Evolutionary conservation across 2,797 vertebrate genomes (phyloP).

Genomic region (Typhlichthys subterraneus): DNA sequence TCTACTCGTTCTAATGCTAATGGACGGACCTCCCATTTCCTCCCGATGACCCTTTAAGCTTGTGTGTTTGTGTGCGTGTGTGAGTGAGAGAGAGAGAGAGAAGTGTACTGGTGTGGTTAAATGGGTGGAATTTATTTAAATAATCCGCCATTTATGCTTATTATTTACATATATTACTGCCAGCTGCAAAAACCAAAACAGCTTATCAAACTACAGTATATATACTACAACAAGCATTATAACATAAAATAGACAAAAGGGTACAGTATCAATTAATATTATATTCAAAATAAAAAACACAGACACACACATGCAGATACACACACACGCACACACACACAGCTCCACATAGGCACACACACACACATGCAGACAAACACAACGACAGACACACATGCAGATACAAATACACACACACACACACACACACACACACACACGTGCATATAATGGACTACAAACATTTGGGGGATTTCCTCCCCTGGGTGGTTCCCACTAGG

Average conservation of each 20-base stretch:
- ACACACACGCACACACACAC: neutral
- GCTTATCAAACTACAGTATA: neutral
- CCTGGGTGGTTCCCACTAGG: slow-evolving; percentile 75
- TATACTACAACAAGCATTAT: slow-evolving; percentile 17
- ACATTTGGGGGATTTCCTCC: slow-evolving; percentile 66
- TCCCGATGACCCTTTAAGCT: slow-evolving; percentile 13
- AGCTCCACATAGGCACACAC: slow-evolving; percentile 53
- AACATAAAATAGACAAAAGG: neutral
- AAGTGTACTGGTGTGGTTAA: slow-evolving; percentile 56
- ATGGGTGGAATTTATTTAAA: slow-evolving; percentile 46
- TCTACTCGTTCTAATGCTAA: slow-evolving; percentile 41
- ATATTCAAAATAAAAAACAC: neutral
- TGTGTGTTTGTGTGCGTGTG: neutral
- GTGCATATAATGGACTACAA: slow-evolving; percentile 43
- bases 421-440: slow-evolving; percentile 12
- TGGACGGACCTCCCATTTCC: slow-evolving; percentile 31
- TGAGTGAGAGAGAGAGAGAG: neutral
- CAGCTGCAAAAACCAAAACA: slow-evolving; percentile 45
- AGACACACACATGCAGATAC: no score
- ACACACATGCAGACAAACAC: slow-evolving; percentile 10
- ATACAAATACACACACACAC: slow-evolving; percentile 26
- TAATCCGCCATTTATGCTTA: slow-evolving; percentile 26
- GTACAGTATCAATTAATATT: no score
- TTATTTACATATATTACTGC: slow-evolving; percentile 20
- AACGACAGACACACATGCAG: neutral